phyloP scores from a whole-genome alignment of 1,140 invertebrate genomes.

The Batillaria attramentaria region DNA sequence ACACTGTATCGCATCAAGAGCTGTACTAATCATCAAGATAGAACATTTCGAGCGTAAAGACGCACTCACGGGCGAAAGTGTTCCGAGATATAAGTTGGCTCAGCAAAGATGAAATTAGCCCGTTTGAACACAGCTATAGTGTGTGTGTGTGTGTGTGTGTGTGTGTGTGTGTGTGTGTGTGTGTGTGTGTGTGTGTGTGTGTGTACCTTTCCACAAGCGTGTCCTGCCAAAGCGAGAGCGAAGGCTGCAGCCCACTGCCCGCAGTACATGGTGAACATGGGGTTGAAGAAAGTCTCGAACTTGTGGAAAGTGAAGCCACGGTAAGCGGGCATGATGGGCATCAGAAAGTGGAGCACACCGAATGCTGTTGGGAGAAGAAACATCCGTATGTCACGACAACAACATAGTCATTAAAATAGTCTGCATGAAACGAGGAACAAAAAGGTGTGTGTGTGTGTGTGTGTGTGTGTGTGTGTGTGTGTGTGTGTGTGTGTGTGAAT shows the following conservation, averaged over 20 bases:
- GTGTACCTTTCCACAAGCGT: background rate
- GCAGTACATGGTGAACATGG: slow-evolving; percentile 12
- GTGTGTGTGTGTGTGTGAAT: background rate
- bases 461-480: background rate
- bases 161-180: too few species aligned
- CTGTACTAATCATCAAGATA: too few species aligned
- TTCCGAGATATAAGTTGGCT: too few species aligned
- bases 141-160: too few species aligned
- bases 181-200: too few species aligned
- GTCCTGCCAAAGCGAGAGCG: background rate
- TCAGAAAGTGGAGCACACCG: background rate
- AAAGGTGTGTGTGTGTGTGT: background rate
- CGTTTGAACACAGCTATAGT: too few species aligned
- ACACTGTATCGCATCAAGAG: too few species aligned
- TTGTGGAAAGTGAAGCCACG: background rate
- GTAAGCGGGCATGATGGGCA: background rate
- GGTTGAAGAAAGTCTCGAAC: slow-evolving; percentile 23
- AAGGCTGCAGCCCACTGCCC: slow-evolving; percentile 6
- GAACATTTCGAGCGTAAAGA: too few species aligned
- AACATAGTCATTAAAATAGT: too few species aligned
- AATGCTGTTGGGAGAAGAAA: background rate
- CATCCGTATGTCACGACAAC: too few species aligned
- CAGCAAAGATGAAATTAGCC: too few species aligned
- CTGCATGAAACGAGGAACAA: background rate
- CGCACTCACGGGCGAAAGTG: too few species aligned